A percentile compares a stretch with the other conserved stretches of the same genome.
phyloP scores from a whole-genome alignment of 1,140 invertebrate genomes.

The Aethina tumida region DNA sequence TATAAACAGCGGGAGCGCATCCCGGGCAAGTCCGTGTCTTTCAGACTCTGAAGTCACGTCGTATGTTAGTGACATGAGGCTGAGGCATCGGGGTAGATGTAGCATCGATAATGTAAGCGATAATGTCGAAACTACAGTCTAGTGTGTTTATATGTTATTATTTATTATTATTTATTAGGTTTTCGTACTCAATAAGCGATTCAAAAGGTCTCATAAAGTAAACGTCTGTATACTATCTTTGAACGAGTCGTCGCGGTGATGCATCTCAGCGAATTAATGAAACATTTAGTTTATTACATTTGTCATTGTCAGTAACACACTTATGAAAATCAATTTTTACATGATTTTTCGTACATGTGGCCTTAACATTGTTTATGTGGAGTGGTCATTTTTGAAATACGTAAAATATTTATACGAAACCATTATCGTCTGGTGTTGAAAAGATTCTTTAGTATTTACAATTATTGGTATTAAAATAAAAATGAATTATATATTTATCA shows the following conservation, averaged over 20 bases:
- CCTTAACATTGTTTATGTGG: too few species aligned
- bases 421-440: too few species aligned
- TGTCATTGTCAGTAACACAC: background rate
- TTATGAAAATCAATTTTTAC: too few species aligned
- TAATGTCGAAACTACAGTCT: conserved; percentile 31
- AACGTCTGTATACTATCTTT: background rate
- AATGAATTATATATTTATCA: too few species aligned
- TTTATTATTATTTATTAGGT: too few species aligned
- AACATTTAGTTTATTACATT: conserved; percentile 1
- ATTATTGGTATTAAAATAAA: too few species aligned
- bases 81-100: conserved; percentile 6
- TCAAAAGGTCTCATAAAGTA: conserved; percentile 8
- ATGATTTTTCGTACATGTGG: too few species aligned
- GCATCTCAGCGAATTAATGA: background rate
- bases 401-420: too few species aligned
- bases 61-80: conserved; percentile 17
- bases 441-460: too few species aligned
- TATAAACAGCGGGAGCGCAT: conserved; percentile 8
- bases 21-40: conserved; percentile 24
- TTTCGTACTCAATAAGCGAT: too few species aligned
- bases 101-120: conserved; percentile 17
- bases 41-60: conserved; percentile 33
- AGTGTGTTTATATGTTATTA: too few species aligned
- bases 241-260: background rate
- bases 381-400: too few species aligned